A percentile compares a stretch with the other conserved stretches of the same genome.
Evolutionary conservation across 2,113 vertebrate species (phyloP).

Genomic region (Vulpes vulpes): DNA sequence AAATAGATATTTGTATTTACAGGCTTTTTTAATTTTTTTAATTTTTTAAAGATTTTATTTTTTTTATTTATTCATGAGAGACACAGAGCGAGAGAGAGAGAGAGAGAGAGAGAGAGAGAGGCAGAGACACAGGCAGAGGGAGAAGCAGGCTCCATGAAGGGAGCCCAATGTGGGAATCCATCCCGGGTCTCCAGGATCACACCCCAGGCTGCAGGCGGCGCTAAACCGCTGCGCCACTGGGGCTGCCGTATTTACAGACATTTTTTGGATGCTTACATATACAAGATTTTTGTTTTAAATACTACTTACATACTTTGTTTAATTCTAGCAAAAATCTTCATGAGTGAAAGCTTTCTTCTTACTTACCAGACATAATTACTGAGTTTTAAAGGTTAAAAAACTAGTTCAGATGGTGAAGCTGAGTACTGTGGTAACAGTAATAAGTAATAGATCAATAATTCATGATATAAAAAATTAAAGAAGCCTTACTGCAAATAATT

Average conservation of each 20-base stretch:
- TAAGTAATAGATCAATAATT: conserved; percentile 46
- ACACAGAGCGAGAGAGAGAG: too few species aligned
- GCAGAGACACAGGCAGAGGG: too few species aligned
- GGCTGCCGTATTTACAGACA: background rate
- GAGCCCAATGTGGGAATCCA: too few species aligned
- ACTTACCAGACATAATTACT: background rate
- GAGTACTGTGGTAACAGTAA: background rate
- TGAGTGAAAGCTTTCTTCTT: conserved; percentile 3
- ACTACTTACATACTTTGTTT: background rate
- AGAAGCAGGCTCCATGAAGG: too few species aligned
- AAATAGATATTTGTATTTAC: conserved; percentile 35
- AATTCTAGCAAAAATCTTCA: conserved; percentile 27
- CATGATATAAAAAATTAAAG: conserved; percentile 16
- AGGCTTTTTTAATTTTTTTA: background rate
- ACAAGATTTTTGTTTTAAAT: conserved; percentile 13
- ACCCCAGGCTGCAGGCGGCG: too few species aligned
- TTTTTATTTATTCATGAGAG: too few species aligned
- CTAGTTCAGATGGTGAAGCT: background rate
- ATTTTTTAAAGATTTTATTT: too few species aligned
- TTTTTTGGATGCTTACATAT: conserved; percentile 17
- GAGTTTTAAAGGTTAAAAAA: conserved; percentile 62
- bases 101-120: too few species aligned
- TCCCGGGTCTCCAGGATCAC: too few species aligned
- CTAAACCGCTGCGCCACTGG: too few species aligned
- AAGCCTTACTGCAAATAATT: conserved; percentile 29